Evolutionary conservation across 35 echinoderm and acorn worm species (phyloP), one percentile per base, ranked within the genome.

Genomic region (Holothuria glaberrima): DNA sequence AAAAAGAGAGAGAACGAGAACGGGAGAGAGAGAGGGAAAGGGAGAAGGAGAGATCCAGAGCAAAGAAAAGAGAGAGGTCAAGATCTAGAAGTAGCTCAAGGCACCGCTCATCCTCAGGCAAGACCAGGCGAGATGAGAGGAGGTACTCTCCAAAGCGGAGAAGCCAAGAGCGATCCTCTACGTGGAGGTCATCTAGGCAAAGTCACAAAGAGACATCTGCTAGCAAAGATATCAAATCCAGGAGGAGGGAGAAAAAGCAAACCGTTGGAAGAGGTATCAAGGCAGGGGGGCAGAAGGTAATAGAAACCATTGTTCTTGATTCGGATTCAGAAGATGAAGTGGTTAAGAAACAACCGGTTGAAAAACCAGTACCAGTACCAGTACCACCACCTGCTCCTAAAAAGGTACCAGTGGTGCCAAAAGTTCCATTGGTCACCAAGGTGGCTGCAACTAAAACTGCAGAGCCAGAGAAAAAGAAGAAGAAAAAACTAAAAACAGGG

Each of bases 401-500:
- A 29, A 78, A 26, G 74, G 38, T 48, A n/a, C 73, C 73, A 48
- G 32, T 16, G 34, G 0, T 20, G 35, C 36, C 34, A 75, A 29
- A 75, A 19, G 74, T 24, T n/a, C 38, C 38, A 22, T 6, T 10
- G 7, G 50, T n/a, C 27, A 32, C 24, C 66, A 59, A 65, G 20
- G 16, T 50, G 4, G 19, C 85, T 70, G 33, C 33, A 16, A 34
- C 41, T 35, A 71, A 87, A 46, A 12, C 62, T 38, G 83, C 59
- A 10, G 34, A 48, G 30, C 27, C 66, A 36, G 89, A 90, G 38
- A 90, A 81, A 58, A 90, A 90, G 59, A 81, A 83, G 75, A 90
- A 90, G 77, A 90, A 90, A 66, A 92, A 92, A 92, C 36, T 75
- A 30, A 92, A 92, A 58, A 70, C 57, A 36, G 82, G 68, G 6